Evolutionary conservation across 2,797 vertebrate species (phyloP).

Genomic region (Sus cebifrons): DNA sequence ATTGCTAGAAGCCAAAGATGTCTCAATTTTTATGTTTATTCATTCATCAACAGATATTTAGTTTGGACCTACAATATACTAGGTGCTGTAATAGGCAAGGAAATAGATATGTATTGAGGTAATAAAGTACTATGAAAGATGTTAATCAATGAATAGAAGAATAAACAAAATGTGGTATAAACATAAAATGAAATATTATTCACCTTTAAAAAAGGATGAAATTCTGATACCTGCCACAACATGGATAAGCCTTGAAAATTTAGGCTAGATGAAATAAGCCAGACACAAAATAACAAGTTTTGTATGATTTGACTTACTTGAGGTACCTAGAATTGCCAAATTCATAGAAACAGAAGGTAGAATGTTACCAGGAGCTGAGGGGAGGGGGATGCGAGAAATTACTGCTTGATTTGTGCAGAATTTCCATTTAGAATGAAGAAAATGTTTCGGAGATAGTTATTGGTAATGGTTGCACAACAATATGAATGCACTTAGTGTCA

Average conservation of each 20-base stretch:
- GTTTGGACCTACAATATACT: neutral
- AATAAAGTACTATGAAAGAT: neutral
- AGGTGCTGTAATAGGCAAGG: neutral
- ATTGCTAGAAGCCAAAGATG: neutral
- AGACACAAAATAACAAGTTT: neutral
- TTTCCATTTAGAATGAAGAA: neutral
- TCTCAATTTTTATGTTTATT: neutral
- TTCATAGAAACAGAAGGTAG: neutral
- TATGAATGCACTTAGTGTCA: neutral
- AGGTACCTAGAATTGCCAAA: neutral
- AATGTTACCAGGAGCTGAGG: neutral
- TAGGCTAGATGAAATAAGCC: neutral
- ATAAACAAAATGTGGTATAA: neutral
- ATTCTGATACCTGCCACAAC: neutral
- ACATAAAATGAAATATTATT: neutral
- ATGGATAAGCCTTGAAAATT: neutral
- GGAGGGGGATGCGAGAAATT: rapidly evolving
- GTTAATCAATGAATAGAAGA: neutral
- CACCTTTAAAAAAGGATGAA: neutral
- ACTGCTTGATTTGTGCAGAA: neutral
- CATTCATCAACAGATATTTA: neutral
- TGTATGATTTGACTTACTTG: neutral
- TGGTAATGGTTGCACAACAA: neutral
- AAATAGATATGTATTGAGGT: neutral
- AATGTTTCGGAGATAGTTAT: neutral